Base-by-base conservation (phyloP, 1,140 invertebrate species). In the Dolichoris vasculosae region DNA sequence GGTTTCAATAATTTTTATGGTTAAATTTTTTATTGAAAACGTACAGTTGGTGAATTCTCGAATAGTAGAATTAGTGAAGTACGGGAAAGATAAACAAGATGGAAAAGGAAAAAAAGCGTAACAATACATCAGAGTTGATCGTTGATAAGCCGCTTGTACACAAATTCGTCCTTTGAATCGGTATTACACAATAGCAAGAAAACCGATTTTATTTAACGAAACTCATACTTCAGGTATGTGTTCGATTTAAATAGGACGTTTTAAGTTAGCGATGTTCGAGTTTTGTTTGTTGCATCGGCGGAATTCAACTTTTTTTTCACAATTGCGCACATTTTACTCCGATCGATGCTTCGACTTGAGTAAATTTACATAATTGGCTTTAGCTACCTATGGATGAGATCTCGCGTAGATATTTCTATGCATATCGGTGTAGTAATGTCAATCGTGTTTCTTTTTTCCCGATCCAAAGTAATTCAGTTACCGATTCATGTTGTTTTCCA, bases 361-460 rank as follows among this genome's bases (percentile, higher is more conserved):
- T 51, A 51, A 7, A 76, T 55, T 76, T 76, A 51, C 40, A 43
- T 73, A 73, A 73, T n/a, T n/a, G n/a, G n/a, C n/a, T n/a, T 43
- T 73, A 73, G 71, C 71, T 20, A 38, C 40, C 43, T 35, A 75
- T 43, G 38, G 71, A 75, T 35, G 71, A 46, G 71, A 75, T 38
- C 38, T 43, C 71, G 38, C 17, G 11, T 17, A 11, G 0, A 0
- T 43, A 43, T 75, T 75, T 46, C 40, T 43, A 17, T 26, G 43
- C n/a, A 43, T 38, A 38, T 23, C 20, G 43, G 71, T 43, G 26
- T 75, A n/a, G 30, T 8, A 17, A 51, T 51, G 46, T 32, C 75
- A 32, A 76, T 30, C 43, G 43, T 7, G 43, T 46, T 46, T 46
- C 43, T 46, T 46, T 46, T 13, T 46, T 46, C 43, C 43, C 6